These are phyloP conservation scores for Chiridota heheva DNA, from an alignment of 35 echinoderm and acorn worm species.

Conservation along the genomic window DNA sequence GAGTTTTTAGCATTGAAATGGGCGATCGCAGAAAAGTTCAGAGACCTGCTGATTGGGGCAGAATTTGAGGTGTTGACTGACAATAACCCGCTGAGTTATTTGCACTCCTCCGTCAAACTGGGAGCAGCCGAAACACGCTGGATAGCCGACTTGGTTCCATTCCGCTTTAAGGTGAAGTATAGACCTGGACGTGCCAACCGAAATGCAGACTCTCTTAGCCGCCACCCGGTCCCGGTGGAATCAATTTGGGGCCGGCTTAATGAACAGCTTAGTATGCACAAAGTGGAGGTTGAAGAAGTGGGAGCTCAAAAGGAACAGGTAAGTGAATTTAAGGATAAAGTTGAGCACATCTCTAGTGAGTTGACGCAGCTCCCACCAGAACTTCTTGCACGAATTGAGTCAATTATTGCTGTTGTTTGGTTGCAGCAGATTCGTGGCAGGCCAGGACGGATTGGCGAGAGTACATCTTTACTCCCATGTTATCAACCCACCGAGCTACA, in stretches of 20 bases:
- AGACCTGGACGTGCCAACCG: slow-evolving; percentile 23
- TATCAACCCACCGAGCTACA: not conserved
- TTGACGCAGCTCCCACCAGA: not conserved
- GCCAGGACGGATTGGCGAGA: not conserved
- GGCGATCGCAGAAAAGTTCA: slow-evolving; percentile 50
- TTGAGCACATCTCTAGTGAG: not conserved
- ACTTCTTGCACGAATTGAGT: not conserved
- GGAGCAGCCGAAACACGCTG: slow-evolving; percentile 58
- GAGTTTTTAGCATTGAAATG: slow-evolving; percentile 50
- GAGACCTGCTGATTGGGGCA: slow-evolving; percentile 46
- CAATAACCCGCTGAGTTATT: slow-evolving; percentile 63
- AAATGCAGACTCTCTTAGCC: slow-evolving; percentile 58
- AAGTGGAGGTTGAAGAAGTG: slow-evolving; percentile 4
- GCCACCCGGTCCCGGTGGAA: slow-evolving; percentile 1
- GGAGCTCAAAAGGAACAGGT: not conserved
- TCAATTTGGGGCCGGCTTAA: not conserved
- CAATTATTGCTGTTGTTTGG: not conserved
- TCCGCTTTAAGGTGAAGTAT: slow-evolving; percentile 52
- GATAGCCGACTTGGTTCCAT: slow-evolving; percentile 54
- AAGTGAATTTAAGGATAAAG: too few relatives aligned
- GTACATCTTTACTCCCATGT: not conserved
- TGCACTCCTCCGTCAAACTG: slow-evolving; percentile 48
- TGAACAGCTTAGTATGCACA: not conserved
- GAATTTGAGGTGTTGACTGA: slow-evolving; percentile 69
- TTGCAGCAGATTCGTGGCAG: not conserved